Evolutionary conservation across 1,140 invertebrate genomes (phyloP).

Genomic region (Trichonephila inaurata): DNA sequence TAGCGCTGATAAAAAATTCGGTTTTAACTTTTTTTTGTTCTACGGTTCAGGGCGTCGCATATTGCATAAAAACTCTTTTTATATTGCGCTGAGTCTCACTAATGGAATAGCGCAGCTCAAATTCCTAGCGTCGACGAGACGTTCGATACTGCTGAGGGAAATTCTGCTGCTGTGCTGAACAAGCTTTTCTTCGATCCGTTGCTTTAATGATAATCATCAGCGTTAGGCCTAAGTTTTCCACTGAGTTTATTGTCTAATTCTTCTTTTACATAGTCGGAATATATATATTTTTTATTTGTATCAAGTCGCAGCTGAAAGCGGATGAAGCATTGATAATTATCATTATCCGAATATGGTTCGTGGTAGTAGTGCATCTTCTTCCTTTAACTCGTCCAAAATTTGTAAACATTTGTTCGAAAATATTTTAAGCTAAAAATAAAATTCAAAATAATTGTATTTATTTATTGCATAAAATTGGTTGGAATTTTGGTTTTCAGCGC

Average conservation of each 20-base stretch:
- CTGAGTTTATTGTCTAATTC: not conserved
- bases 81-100: slow-evolving; percentile 74
- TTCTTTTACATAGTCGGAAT: not conserved
- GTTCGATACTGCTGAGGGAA: slow-evolving; percentile 67
- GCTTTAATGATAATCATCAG: slow-evolving; percentile 64
- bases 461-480: no score
- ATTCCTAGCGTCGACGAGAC: slow-evolving; percentile 71
- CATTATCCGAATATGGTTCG: slow-evolving; percentile 35
- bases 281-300: not conserved
- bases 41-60: not conserved
- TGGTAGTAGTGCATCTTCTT: not conserved
- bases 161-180: slow-evolving; percentile 47
- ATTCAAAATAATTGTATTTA: no score
- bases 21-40: slow-evolving; percentile 15
- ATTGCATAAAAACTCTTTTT: slow-evolving; percentile 39
- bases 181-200: slow-evolving; percentile 75
- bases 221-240: slow-evolving; percentile 54
- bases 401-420: no score
- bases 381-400: not conserved
- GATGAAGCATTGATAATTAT: slow-evolving; percentile 11
- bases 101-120: slow-evolving; percentile 76
- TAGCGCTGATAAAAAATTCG: slow-evolving; percentile 32
- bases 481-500: no score
- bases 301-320: not conserved
- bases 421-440: no score